Evolutionary conservation across 2,113 vertebrate genomes (phyloP), one percentile per base, ranked within the genome.

Genomic region (Bubo bubo): DNA sequence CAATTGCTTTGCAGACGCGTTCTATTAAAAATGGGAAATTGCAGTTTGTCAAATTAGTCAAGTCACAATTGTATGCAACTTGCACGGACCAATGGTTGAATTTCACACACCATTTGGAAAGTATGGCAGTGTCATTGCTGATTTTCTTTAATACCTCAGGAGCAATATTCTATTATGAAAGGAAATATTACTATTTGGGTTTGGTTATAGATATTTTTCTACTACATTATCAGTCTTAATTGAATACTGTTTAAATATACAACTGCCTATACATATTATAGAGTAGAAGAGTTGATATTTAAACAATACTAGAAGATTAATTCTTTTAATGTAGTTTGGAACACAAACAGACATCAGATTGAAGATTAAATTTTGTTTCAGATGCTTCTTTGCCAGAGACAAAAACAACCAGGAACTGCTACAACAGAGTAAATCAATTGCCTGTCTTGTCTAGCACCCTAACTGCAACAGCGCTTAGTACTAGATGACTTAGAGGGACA

Each of bases 101-200:
- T 98, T 98, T 98, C 98, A 98, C 96, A 98, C 96, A 87, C 95
- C 97, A 97, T 98, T 98, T 97, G 96, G 91, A 80, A 95, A 94
- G 97, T 34, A 95, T 14, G 82, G 93, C 60, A 77, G 70, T 37
- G 82, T 71, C 68, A 18, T 47, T 35, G 79, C 7, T 90, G 95
- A 84, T 62, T 73, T 81, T 91, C 86, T 94, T 95, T 71, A 96
- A 34, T 81, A 91, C 79, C 88, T 94, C 90, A 80, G 82, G 17
- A 88, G 30, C 39, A 81, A 92, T 66, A 83, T 96, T 98, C 93
- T 93, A 84, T 97, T 97, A 97, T 70, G 76, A 96, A 97, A 89
- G 91, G 72, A 66, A 97, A 97, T 90, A 93, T 95, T 87, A 52
- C 58, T 82, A 45, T 97, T 87, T 67, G 15, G 21, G 30, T 91